Percentiles rank a stretch among this genome's conserved stretches.
phyloP scores from a whole-genome alignment of 2,797 vertebrate genomes.

The Discoglossus pictus region DNA sequence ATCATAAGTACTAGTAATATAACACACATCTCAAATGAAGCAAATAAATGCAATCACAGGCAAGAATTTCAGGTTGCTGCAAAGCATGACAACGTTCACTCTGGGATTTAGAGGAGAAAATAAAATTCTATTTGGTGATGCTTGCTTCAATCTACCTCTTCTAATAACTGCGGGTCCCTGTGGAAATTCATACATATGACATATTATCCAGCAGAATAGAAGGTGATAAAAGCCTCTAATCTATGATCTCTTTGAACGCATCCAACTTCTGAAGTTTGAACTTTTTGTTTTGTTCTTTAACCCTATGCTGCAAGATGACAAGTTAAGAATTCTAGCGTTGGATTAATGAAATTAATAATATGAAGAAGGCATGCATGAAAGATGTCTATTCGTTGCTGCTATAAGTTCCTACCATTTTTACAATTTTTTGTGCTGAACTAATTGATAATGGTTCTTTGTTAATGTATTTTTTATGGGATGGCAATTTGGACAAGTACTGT shows the following conservation, averaged over 20 bases:
- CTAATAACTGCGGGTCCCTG: slow-evolving; percentile 52
- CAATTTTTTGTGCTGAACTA: too few relatives aligned
- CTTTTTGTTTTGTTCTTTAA: too few relatives aligned
- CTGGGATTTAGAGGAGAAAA: slow-evolving; percentile 56
- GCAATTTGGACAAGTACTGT: too few relatives aligned
- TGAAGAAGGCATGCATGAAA: too few relatives aligned
- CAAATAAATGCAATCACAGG: slow-evolving; percentile 48
- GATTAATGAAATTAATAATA: too few relatives aligned
- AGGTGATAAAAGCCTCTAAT: slow-evolving; percentile 52
- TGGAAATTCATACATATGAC: slow-evolving; percentile 53
- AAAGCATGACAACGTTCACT: slow-evolving; percentile 51
- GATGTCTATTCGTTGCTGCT: too few relatives aligned
- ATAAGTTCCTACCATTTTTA: too few relatives aligned
- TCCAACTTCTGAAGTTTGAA: slow-evolving; percentile 27
- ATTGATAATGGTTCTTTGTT: too few relatives aligned
- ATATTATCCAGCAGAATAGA: slow-evolving; percentile 55
- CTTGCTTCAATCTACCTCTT: slow-evolving; percentile 57
- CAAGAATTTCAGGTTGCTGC: slow-evolving; percentile 40
- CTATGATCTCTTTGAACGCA: slow-evolving; percentile 23
- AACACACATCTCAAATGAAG: slow-evolving; percentile 34
- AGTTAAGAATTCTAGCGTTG: too few relatives aligned
- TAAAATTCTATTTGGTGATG: slow-evolving; percentile 55
- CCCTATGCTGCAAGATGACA: too few relatives aligned
- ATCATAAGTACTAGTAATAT: slow-evolving; percentile 24
- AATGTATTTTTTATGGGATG: too few relatives aligned